A percentile compares a stretch with the other conserved stretches of the same genome.
Conservation (phyloP, 2,888 invertebrate genomes). For the Argynnis bischoffii region DNA sequence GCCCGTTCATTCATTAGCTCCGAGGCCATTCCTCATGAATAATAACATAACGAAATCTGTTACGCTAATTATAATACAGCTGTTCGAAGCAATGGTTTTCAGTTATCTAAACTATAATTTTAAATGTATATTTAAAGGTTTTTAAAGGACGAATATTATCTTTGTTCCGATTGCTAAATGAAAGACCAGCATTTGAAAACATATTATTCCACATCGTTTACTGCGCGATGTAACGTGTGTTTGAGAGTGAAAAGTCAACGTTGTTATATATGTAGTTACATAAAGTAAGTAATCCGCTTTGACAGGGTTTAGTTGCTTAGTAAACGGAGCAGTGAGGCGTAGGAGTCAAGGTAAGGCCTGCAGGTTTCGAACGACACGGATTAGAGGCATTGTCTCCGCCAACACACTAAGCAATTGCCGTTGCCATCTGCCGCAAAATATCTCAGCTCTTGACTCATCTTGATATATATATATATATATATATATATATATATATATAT, state of each 20-base stretch:
- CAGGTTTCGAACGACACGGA: constrained; percentile 64
- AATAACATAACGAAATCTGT: constrained; percentile 74
- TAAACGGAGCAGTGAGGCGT: constrained; percentile 72
- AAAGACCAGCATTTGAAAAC: too few relatives aligned
- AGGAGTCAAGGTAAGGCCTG: constrained; percentile 82
- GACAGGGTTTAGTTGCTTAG: constrained; percentile 45
- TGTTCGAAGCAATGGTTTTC: constrained; percentile 38
- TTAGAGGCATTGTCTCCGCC: constrained; percentile 76
- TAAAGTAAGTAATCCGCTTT: constrained; percentile 21
- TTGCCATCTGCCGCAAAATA: constrained; percentile 51
- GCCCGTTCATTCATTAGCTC: constrained; percentile 77
- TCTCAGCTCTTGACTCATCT: constrained; percentile 50
- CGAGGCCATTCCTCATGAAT: constrained; percentile 78
- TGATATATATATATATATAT: too few relatives aligned
- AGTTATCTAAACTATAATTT: neutral
- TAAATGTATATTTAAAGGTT: neutral
- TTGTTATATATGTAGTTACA: constrained; percentile 14
- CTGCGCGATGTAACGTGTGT: neutral
- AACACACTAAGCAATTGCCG: constrained; percentile 66
- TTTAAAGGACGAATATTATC: too few relatives aligned
- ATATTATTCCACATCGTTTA: neutral
- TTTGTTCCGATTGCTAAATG: too few relatives aligned
- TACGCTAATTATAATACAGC: constrained; percentile 55
- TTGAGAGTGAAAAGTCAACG: neutral
- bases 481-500: too few relatives aligned